Percentiles rank a stretch among this genome's conserved stretches.
Conservation (phyloP, 2,113 vertebrate species). For the Lophotis ruficrista region DNA sequence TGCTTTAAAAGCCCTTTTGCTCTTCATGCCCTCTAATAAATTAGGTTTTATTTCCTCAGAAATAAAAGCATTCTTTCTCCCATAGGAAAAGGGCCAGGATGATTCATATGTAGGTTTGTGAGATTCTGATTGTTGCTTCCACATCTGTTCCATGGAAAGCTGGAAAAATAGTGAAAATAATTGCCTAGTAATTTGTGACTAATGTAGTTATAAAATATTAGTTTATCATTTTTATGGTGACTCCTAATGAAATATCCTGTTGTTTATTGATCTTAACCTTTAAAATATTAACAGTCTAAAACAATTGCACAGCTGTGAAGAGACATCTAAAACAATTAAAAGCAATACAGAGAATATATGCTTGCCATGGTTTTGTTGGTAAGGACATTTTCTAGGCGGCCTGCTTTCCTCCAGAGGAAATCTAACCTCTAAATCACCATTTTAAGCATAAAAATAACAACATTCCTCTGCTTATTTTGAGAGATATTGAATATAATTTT, state of each 20-base stretch:
- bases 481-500: background rate
- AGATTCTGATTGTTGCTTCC: background rate
- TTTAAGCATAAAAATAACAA: background rate
- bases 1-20: conserved; percentile 12
- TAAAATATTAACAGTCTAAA: background rate
- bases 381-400: background rate
- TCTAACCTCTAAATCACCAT: background rate
- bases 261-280: conserved; percentile 29
- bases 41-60: conserved; percentile 23
- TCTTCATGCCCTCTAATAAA: background rate
- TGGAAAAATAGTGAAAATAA: background rate
- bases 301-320: background rate
- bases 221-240: conserved; percentile 22
- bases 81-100: background rate
- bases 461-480: background rate
- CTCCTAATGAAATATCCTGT: background rate
- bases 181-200: background rate
- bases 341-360: background rate
- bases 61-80: background rate
- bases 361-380: background rate
- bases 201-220: conserved; percentile 29
- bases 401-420: background rate
- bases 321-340: conserved; percentile 51
- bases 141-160: background rate
- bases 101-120: conserved; percentile 22